Percentiles rank a stretch among this genome's conserved stretches.
These are phyloP conservation scores for Criorhina ranunculi DNA, from an alignment of 2,888 invertebrate genomes.

Conservation along the genomic window DNA sequence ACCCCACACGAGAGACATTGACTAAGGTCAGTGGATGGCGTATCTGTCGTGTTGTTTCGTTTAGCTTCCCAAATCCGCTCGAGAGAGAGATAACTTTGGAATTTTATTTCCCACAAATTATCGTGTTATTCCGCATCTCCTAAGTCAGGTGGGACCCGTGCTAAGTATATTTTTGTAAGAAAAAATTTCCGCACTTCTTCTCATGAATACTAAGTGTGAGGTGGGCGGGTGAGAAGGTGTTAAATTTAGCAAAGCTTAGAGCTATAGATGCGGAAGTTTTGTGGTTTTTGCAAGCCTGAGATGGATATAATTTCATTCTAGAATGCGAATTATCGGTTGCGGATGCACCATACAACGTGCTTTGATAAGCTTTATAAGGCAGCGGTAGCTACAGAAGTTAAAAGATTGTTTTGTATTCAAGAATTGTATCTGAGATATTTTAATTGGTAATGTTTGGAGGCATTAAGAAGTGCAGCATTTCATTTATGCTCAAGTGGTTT, in stretches of 20 bases:
- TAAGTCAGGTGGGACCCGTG: conserved; percentile 19
- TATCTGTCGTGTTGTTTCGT: conserved; percentile 21
- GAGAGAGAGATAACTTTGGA: conserved; percentile 18
- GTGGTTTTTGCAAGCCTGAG: background rate
- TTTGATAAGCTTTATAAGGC: conserved; percentile 18
- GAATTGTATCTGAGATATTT: conserved; percentile 5
- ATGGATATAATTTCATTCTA: conserved; percentile 34
- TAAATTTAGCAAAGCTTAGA: background rate
- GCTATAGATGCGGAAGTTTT: conserved; percentile 58
- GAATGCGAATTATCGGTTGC: conserved; percentile 20
- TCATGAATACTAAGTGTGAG: conserved; percentile 62
- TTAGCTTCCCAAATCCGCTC: conserved; percentile 28
- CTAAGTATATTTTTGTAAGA: conserved; percentile 1
- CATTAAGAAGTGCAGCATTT: conserved; percentile 22
- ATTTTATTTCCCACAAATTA: conserved; percentile 37
- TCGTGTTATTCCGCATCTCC: conserved; percentile 51
- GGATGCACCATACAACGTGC: conserved; percentile 6
- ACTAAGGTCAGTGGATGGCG: conserved; percentile 67
- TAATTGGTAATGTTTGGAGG: conserved; percentile 47
- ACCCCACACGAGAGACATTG: conserved; percentile 50
- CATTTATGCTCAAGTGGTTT: conserved; percentile 28
- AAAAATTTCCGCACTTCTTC: conserved; percentile 65
- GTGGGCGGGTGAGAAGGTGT: background rate
- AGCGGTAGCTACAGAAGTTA: background rate
- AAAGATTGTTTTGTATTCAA: conserved; percentile 52